Conservation (phyloP, 2,797 vertebrate genomes). For the Leucoraja ocellata region DNA sequence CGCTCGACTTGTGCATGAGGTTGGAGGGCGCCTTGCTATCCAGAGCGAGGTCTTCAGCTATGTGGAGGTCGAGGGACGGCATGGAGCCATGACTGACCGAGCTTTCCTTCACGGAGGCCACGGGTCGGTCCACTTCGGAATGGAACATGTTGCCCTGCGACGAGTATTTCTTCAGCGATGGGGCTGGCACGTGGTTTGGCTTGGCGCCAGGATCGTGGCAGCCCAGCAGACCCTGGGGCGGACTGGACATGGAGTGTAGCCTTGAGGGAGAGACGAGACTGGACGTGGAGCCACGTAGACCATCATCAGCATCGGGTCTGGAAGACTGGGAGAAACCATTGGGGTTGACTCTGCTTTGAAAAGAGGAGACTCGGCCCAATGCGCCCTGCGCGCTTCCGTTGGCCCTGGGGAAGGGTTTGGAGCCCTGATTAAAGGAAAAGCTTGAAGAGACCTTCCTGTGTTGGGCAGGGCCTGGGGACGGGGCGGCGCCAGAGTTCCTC, state of each 20-base stretch:
- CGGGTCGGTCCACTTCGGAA: slow-evolving; percentile 51
- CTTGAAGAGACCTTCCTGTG: slow-evolving; percentile 58
- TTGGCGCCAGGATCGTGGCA: slow-evolving; percentile 9
- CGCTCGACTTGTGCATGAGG: slow-evolving; percentile 31
- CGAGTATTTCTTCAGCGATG: slow-evolving; percentile 51
- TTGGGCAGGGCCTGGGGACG: slow-evolving; percentile 51
- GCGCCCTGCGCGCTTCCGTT: slow-evolving; percentile 48
- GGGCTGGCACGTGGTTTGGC: slow-evolving; percentile 45
- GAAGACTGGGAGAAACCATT: slow-evolving; percentile 55
- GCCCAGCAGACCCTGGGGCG: not conserved
- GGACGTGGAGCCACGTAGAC: slow-evolving; percentile 75
- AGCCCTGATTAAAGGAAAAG: slow-evolving; percentile 65
- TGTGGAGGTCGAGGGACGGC: slow-evolving; percentile 67
- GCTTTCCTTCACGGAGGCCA: slow-evolving; percentile 47
- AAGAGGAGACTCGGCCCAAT: slow-evolving; percentile 61
- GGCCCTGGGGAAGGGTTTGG: slow-evolving; percentile 49
- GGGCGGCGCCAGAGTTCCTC: slow-evolving; percentile 50
- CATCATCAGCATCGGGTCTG: slow-evolving; percentile 66
- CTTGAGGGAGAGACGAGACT: slow-evolving; percentile 67
- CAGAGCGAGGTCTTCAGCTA: slow-evolving; percentile 54
- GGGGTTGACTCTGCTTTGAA: slow-evolving; percentile 64
- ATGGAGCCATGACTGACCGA: slow-evolving; percentile 57
- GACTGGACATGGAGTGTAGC: slow-evolving; percentile 48
- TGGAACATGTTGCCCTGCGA: slow-evolving; percentile 65
- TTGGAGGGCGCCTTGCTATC: slow-evolving; percentile 42